Evolutionary conservation across 2,888 invertebrate genomes (phyloP).

Genomic region (Habrosyne pyritoides): DNA sequence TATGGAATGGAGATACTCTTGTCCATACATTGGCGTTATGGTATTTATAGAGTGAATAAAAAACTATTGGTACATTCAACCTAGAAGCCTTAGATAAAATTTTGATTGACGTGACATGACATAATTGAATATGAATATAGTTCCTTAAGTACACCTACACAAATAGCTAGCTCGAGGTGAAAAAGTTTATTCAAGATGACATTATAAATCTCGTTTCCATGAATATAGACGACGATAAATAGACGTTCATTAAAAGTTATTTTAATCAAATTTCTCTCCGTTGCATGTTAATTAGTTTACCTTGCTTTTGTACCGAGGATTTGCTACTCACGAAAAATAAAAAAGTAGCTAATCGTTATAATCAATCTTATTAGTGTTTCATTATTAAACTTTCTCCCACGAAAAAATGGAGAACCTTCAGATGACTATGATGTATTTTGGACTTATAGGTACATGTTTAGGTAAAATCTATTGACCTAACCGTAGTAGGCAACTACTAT

Average conservation of each 20-base stretch:
- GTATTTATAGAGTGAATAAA: not conserved
- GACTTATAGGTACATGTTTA: too few relatives aligned
- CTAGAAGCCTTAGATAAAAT: not conserved
- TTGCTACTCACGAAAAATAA: conserved; percentile 18
- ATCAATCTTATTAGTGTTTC: not conserved
- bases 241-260: conserved; percentile 59
- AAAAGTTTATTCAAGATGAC: not conserved
- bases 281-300: conserved; percentile 55
- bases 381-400: not conserved
- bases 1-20: too few relatives aligned
- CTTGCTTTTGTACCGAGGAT: conserved; percentile 33
- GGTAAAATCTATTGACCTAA: too few relatives aligned
- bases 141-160: not conserved
- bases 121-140: not conserved
- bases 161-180: not conserved
- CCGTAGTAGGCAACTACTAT: too few relatives aligned
- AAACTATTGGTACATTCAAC: not conserved
- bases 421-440: too few relatives aligned
- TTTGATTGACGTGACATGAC: not conserved
- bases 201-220: conserved; percentile 39
- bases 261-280: conserved; percentile 52
- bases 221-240: conserved; percentile 60
- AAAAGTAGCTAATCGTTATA: not conserved
- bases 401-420: not conserved
- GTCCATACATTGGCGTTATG: too few relatives aligned